Evolutionary conservation across 2,888 invertebrate species (phyloP).

Genomic region (Tribolium freemani): DNA sequence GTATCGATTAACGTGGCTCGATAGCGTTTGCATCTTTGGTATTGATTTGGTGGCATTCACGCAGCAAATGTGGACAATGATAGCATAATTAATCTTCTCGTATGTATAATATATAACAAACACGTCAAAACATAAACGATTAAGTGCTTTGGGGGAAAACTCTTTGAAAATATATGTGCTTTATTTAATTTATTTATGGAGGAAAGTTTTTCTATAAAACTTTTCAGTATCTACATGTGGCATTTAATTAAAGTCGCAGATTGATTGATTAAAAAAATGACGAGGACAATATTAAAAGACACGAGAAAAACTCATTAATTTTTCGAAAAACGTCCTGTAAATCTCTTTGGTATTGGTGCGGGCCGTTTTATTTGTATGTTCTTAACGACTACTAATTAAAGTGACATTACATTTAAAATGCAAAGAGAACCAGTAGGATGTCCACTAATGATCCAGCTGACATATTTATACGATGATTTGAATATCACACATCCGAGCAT

Average conservation of each 20-base stretch:
- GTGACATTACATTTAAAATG: constrained; percentile 46
- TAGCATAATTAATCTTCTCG: constrained; percentile 42
- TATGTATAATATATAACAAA: constrained; percentile 39
- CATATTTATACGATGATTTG: constrained; percentile 48
- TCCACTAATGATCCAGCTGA: constrained; percentile 45
- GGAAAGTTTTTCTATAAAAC: constrained; percentile 30
- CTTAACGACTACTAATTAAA: constrained; percentile 40
- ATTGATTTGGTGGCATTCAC: constrained; percentile 36
- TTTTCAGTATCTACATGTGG: constrained; percentile 29
- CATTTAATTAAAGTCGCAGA: constrained; percentile 41
- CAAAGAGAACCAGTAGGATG: constrained; percentile 46
- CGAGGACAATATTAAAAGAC: constrained; percentile 24
- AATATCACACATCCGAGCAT: constrained; percentile 45
- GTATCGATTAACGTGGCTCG: not conserved
- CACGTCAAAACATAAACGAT: constrained; percentile 43
- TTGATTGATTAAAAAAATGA: constrained; percentile 40
- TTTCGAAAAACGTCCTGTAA: not conserved
- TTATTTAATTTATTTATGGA: constrained; percentile 35
- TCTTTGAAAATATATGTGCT: constrained; percentile 33
- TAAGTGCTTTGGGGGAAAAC: constrained; percentile 39
- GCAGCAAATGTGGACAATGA: constrained; percentile 40
- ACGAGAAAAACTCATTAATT: not conserved
- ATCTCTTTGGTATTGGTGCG: not conserved
- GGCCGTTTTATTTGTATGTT: constrained; percentile 22
- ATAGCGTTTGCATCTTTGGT: constrained; percentile 29